Conservation (phyloP, 2,113 vertebrate species). For the Miniopterus natalensis region DNA sequence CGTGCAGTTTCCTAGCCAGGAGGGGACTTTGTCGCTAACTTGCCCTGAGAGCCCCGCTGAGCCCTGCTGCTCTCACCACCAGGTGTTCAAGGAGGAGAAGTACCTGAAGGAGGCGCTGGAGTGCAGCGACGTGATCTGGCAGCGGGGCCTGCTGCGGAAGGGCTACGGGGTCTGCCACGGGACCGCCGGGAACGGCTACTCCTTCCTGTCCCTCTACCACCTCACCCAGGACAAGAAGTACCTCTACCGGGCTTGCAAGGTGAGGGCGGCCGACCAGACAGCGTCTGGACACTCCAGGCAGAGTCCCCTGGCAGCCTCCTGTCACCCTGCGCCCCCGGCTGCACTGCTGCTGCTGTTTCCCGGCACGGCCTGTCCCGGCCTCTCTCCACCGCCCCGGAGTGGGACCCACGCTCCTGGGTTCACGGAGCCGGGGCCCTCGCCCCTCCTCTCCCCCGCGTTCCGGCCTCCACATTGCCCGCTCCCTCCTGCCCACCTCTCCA, state of each 20-base stretch:
- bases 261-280: constrained; percentile 25
- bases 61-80: not conserved
- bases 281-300: not conserved
- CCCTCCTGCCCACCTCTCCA: not conserved
- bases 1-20: too few relatives aligned
- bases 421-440: not conserved
- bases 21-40: too few relatives aligned
- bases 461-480: not conserved
- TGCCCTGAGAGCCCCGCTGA: too few relatives aligned
- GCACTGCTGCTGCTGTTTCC: not conserved
- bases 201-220: constrained; percentile 95
- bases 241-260: constrained; percentile 97
- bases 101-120: constrained; percentile 97
- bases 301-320: not conserved
- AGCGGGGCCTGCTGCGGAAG: constrained; percentile 96
- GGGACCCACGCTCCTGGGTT: not conserved
- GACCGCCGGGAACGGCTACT: constrained; percentile 95
- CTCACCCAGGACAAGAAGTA: constrained; percentile 96
- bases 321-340: accelerated
- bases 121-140: constrained; percentile 97
- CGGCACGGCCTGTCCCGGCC: not conserved
- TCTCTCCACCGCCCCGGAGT: not conserved
- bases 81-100: constrained; percentile 98
- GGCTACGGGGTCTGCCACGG: constrained; percentile 98
- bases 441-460: not conserved